Base-by-base conservation (phyloP, 2,113 vertebrate species). In the Phocoena phocoena region DNA sequence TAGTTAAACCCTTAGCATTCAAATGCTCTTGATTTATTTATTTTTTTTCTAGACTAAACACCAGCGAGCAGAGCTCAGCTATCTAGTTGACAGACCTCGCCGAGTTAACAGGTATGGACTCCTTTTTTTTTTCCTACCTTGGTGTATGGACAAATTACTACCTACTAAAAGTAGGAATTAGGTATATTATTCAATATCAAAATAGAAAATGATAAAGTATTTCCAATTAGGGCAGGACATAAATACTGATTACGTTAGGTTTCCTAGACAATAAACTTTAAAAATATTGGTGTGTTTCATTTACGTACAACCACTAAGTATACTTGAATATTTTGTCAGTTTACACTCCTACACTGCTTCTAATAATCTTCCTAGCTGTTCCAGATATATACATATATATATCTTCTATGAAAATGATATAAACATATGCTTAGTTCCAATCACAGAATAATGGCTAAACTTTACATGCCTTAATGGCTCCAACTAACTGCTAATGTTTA, bases 1-100 rank as follows among this genome's bases (percentile, higher is more conserved):
- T 90, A 65, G 87, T 96, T 68, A 95, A 95, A 97, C 95, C 87
- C 2, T 85, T 55, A 95, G 95, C 96, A 60, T 96, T 98, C 90
- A 97, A 98, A 96, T 95, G 47, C 97, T 97, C 98, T 96, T 98
- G 95, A 96, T 97, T 88, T 95, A 93, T 98, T 88, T 98, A 79
- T 92, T 98, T 98, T 98, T 98, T 92, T 99, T 99, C 98, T 99
- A 99, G 99, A 99, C 99, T 81, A 99, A 99, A 99, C 99, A 99
- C 98, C 99, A 99, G 98, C 98, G 99, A 98, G 99, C 99, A 97
- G 99, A 99, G 97, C 99, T 99, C 99, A 99, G 99, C 99, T 99
- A 99, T 98, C 99, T 99, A 98, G 99, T 99, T 96, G 99, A 99
- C 98, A 99, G 99, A 99, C 99, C 99, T 82, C 99, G 99, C 96